Evolutionary conservation across 2,113 vertebrate species (phyloP).

Genomic region (Callipepla squamata): DNA sequence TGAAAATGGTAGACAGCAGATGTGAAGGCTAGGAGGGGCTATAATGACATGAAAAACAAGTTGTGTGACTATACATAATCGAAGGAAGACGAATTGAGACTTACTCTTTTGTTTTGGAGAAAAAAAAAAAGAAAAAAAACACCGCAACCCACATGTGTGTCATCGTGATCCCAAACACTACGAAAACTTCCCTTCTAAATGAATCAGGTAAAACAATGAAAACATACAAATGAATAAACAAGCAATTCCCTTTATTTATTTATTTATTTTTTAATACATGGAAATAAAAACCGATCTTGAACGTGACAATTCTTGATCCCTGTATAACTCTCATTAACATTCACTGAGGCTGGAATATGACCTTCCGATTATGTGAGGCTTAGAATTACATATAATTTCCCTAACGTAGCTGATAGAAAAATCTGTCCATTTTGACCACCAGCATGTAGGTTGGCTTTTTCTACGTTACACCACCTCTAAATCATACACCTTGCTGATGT

Average conservation of each 20-base stretch:
- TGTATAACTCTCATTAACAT: constrained; percentile 34
- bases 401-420: neutral
- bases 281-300: neutral
- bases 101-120: constrained; percentile 34
- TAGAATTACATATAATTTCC: constrained; percentile 8
- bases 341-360: constrained; percentile 22
- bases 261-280: neutral
- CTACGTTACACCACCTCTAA: neutral
- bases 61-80: constrained; percentile 29
- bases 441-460: constrained; percentile 18
- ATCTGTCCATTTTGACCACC: constrained; percentile 2
- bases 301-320: neutral
- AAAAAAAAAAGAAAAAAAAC: neutral
- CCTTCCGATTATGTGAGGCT: constrained; percentile 19
- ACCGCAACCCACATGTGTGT: neutral
- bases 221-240: neutral
- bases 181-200: neutral
- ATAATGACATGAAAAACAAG: constrained; percentile 66
- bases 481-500: constrained; percentile 20
- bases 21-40: constrained; percentile 74
- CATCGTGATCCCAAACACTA: neutral
- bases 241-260: neutral
- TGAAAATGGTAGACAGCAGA: constrained; percentile 72
- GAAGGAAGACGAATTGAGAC: neutral
- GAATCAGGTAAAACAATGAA: neutral